Base-by-base conservation (phyloP, 92 coral and sea anemone species). In the Epizoanthus scotinus region DNA sequence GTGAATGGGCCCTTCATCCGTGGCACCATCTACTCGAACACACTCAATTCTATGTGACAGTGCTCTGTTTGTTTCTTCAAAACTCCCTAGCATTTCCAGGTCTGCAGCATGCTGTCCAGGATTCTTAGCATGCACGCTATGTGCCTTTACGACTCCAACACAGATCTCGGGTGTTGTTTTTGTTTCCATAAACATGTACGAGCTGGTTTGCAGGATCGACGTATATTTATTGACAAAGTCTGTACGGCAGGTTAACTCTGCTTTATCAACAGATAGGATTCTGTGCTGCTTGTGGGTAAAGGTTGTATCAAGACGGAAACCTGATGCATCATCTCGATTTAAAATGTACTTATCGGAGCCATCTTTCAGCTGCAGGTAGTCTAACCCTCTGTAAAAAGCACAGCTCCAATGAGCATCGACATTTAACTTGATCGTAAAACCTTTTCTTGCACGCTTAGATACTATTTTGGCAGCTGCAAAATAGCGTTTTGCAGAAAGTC, bases 201-300 rank as follows among this genome's bases (percentile, higher is more conserved):
- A 70, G 36, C 79, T 82, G 12, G 78, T 73, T 70, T 82, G 86
- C 40, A 82, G 53, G 63, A 73, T 59, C 25, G 87, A 67, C 22
- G 81, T 57, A 56, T 77, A 75, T 36, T 77, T 77, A 63, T 84
- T 84, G 49, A 84, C 61, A 44, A 84, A 64, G 70, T 84, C 83
- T 53, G 87, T 84, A 52, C 87, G 31, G 69, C 77, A 64, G 27
- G 87, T 75, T 53, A 84, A 34, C 50, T 69, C 70, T 56, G 87
- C 83, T 42, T 61, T 61, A 47, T 25, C 78, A 34, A 66, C 84
- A 21, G 84, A 53, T 58, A 82, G 47, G 38, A 40, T 21, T 60
- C 56, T 50, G 20, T 71, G 52, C 70, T 82, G 63, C 24, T 71
- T 82, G 70, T 82, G 78, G 29, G 70, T 82, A 71, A 27, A 82